Evolutionary conservation across 2,797 vertebrate genomes (phyloP), one percentile per base, ranked within the genome.

Genomic region (Amniataba percoides): DNA sequence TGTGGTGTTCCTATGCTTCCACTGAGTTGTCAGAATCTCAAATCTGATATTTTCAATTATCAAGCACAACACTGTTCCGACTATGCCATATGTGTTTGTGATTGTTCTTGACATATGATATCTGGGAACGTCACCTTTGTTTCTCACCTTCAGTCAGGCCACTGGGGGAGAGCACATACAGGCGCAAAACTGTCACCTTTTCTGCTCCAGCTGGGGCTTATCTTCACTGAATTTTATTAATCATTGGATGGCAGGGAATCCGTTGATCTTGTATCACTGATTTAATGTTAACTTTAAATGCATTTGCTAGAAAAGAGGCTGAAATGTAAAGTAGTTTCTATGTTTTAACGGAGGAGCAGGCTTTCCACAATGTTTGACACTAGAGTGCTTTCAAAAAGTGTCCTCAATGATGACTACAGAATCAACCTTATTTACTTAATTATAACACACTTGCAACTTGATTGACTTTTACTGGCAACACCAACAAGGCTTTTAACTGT

Each of bases 131-230:
- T 79, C 85, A 92, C 82, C 85, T 84, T 85, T 84, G 66, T 70
- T 89, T 94, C 89, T 94, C 92, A 91, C 90, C 83, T 87, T 77
- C 25, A 79, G 67, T 84, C 67, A 88, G 87, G 72, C 80, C 82
- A 82, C 81, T 72, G 82, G 81, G 83, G 83, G 62, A 85, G 81
- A 79, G 78, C 81, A 84, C 64, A 64, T 19, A 60, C 80, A 84
- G 81, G 73, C 74, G 87, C 73, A 62, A 88, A 76, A 81, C 61
- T 90, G 59, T 86, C 87, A 92, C 88, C 78, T 92, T 81, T 84
- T 76, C 60, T 21, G 62, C 66, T 83, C 58, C 78, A 80, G 72
- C 51, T 89, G 69, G 19, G 74, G 40, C 56, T 86, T 52, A 4
- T 65, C 51, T 52, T 48, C 48, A 56, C 21, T 53, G 25, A 77